Evolutionary conservation across 1,140 invertebrate genomes (phyloP).

Genomic region (Trichomalopsis sarcophagae): DNA sequence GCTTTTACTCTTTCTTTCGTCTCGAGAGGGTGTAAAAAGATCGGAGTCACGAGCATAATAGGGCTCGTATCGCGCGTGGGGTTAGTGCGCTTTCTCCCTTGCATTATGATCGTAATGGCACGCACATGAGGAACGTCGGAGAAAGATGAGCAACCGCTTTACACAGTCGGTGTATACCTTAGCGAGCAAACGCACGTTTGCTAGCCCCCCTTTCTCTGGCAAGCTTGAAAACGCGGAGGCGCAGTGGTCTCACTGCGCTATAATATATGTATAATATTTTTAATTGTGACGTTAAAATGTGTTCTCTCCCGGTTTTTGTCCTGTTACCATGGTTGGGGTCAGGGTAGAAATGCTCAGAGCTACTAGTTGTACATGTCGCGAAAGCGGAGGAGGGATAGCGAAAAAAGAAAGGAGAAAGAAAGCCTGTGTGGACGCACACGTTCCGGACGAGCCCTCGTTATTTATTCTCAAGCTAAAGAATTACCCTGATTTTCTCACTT

Average conservation of each 20-base stretch:
- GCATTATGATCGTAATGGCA: constrained; percentile 52
- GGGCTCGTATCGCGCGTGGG: constrained; percentile 37
- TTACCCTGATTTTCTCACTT: constrained; percentile 56
- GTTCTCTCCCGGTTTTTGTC: constrained; percentile 65
- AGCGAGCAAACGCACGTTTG: constrained; percentile 43
- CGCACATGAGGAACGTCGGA: constrained; percentile 63
- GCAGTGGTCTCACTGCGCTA: constrained; percentile 54
- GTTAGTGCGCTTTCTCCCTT: constrained; percentile 1
- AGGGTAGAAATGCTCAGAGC: constrained; percentile 50
- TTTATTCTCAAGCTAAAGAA: constrained; percentile 69
- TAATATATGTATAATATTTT: constrained; percentile 72
- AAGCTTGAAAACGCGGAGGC: background rate
- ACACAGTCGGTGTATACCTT: constrained; percentile 52
- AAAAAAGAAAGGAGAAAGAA: constrained; percentile 22
- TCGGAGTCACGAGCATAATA: constrained; percentile 48
- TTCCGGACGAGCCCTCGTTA: constrained; percentile 66
- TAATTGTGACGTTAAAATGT: constrained; percentile 73
- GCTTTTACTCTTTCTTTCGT: constrained; percentile 3
- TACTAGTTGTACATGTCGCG: constrained; percentile 40
- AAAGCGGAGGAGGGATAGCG: constrained; percentile 12
- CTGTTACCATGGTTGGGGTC: constrained; percentile 65
- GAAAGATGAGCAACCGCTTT: constrained; percentile 66
- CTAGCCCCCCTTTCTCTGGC: background rate
- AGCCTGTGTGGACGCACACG: constrained; percentile 55
- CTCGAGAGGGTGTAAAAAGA: constrained; percentile 46